Conservation (phyloP, 2,113 vertebrate genomes). For the Craseonycteris thonglongyai region DNA sequence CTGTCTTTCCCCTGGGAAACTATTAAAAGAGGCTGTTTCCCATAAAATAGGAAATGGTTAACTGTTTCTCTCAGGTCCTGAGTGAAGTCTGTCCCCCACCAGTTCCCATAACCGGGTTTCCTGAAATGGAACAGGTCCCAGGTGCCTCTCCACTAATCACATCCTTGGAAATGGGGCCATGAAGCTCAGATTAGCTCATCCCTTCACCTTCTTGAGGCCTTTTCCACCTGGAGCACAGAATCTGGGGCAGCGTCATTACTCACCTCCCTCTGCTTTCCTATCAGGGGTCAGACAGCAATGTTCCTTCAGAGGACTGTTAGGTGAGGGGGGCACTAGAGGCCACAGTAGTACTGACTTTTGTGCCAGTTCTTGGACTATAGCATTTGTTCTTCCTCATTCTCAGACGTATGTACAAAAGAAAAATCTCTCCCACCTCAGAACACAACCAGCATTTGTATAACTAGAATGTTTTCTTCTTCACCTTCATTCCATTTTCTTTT, state of each 20-base stretch:
- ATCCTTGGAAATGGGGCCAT: slow-evolving; percentile 71
- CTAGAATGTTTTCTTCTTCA: neutral
- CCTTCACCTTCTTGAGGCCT: slow-evolving; percentile 68
- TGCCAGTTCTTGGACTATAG: neutral
- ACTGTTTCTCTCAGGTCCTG: slow-evolving; percentile 43
- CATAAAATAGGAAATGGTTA: slow-evolving; percentile 55
- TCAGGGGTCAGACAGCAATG: slow-evolving; percentile 40
- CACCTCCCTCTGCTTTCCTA: slow-evolving; percentile 1
- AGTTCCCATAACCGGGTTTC: slow-evolving; percentile 73
- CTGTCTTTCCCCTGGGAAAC: neutral
- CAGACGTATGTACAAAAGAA: neutral
- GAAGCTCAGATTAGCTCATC: slow-evolving; percentile 72
- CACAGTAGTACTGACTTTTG: neutral
- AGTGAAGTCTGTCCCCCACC: slow-evolving; percentile 57
- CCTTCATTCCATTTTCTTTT: neutral
- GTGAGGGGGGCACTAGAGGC: neutral
- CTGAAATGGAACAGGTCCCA: slow-evolving; percentile 73
- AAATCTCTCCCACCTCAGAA: neutral
- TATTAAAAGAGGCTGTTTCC: neutral
- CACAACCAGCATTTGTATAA: neutral
- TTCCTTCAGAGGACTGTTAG: neutral
- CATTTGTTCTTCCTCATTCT: neutral
- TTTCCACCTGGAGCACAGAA: slow-evolving; percentile 70
- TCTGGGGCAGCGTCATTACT: slow-evolving; percentile 61
- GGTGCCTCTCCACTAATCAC: slow-evolving; percentile 71